Percentiles rank a stretch among this genome's conserved stretches.
Conservation (phyloP, 2,797 vertebrate species). For the Hydrocynus forskahlii region DNA sequence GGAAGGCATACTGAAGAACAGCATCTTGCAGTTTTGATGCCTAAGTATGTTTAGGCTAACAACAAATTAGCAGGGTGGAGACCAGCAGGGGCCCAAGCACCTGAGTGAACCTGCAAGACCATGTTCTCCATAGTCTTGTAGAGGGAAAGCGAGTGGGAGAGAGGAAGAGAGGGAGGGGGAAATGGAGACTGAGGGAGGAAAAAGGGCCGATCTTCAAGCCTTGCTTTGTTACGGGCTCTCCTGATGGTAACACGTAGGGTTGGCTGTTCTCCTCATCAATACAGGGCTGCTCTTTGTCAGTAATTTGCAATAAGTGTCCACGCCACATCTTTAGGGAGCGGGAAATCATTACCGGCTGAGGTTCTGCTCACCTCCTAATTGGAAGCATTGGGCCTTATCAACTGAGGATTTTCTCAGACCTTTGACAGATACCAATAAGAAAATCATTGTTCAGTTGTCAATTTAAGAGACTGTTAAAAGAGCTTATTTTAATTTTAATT, state of each 20-base stretch:
- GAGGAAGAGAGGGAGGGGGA: constrained; percentile 28
- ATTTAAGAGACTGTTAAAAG: constrained; percentile 99
- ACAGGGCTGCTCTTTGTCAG: constrained; percentile 95
- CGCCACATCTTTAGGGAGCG: constrained; percentile 90
- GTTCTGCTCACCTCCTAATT: constrained; percentile 93
- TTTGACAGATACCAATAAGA: constrained; percentile 99
- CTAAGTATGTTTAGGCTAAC: neutral
- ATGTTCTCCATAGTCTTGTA: constrained; percentile 23
- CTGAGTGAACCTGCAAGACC: constrained; percentile 19
- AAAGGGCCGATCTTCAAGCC: constrained; percentile 60
- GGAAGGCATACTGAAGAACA: neutral
- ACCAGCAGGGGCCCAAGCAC: constrained; percentile 25
- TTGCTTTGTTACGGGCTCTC: constrained; percentile 83
- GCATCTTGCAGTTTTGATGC: neutral
- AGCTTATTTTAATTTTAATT: constrained; percentile 98
- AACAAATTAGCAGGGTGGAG: neutral
- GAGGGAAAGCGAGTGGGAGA: constrained; percentile 1
- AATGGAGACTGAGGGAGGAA: constrained; percentile 28
- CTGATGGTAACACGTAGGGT: constrained; percentile 88
- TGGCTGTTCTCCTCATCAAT: constrained; percentile 91
- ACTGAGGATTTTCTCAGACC: constrained; percentile 94
- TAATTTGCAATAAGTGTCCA: constrained; percentile 99
- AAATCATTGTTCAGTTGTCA: constrained; percentile 99
- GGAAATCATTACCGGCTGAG: constrained; percentile 96
- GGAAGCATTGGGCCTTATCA: constrained; percentile 99